Evolutionary conservation across 2,888 invertebrate genomes (phyloP).

Genomic region (Synanthedon tipuliformis): DNA sequence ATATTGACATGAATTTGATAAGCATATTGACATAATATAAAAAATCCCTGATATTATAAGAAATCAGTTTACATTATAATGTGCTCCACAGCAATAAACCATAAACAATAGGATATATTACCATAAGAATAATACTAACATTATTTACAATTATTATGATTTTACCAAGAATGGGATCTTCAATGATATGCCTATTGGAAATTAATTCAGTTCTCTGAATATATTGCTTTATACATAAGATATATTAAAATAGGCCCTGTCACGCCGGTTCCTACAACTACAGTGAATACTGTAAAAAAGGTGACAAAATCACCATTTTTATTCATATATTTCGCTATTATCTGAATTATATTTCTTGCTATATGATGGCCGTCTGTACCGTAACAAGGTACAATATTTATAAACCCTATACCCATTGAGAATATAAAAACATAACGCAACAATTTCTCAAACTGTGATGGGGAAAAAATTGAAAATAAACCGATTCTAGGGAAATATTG

Average conservation of each 20-base stretch:
- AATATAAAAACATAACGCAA: constrained; percentile 86
- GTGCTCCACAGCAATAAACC: too few relatives aligned
- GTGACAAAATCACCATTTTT: constrained; percentile 69
- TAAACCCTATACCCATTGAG: constrained; percentile 88
- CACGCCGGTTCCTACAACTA: constrained; percentile 79
- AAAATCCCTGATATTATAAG: too few relatives aligned
- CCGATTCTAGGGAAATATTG: constrained; percentile 80
- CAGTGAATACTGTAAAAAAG: constrained; percentile 72
- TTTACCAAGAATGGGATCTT: too few relatives aligned
- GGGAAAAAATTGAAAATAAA: constrained; percentile 73
- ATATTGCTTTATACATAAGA: constrained; percentile 51
- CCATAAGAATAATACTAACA: too few relatives aligned
- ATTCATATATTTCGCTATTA: constrained; percentile 70
- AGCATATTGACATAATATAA: too few relatives aligned
- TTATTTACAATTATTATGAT: too few relatives aligned
- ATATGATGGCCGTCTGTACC: constrained; percentile 95
- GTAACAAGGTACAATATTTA: constrained; percentile 94
- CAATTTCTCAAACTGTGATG: constrained; percentile 77
- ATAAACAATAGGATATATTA: too few relatives aligned
- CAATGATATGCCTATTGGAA: background rate
- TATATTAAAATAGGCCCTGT: constrained; percentile 74
- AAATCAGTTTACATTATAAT: too few relatives aligned
- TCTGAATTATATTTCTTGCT: constrained; percentile 75
- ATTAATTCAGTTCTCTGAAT: constrained; percentile 7
- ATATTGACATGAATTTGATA: too few relatives aligned